These are phyloP conservation scores for Drosophila melanocephala DNA, from an alignment of 2,888 invertebrate species.

Conservation along the genomic window DNA sequence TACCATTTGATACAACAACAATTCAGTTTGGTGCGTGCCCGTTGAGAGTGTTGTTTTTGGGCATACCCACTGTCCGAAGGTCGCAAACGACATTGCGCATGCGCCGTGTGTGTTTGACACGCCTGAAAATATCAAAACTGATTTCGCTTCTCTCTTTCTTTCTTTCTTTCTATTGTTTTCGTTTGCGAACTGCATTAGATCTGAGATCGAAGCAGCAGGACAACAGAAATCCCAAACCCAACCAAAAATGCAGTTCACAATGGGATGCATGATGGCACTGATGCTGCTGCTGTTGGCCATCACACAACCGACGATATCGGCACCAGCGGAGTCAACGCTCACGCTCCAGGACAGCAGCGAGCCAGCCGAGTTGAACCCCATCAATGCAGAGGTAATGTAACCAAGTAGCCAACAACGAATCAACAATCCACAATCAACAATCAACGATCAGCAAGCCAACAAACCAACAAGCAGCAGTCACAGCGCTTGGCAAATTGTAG, in stretches of 20 bases:
- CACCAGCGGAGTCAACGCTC: slow-evolving; percentile 65
- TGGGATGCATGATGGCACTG: slow-evolving; percentile 63
- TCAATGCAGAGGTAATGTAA: slow-evolving; percentile 84
- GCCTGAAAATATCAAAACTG: slow-evolving; percentile 3
- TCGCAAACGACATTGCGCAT: slow-evolving; percentile 33
- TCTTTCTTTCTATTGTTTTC: background rate
- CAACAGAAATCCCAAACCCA: background rate
- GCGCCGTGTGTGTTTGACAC: slow-evolving; percentile 12
- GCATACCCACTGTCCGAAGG: slow-evolving; percentile 24
- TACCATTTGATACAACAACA: slow-evolving; percentile 22
- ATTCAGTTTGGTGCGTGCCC: slow-evolving; percentile 38
- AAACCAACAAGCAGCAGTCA: slow-evolving; percentile 7
- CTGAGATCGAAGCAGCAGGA: slow-evolving; percentile 7
- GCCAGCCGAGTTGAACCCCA: slow-evolving; percentile 81
- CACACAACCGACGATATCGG: slow-evolving; percentile 43
- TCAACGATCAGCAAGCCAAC: background rate
- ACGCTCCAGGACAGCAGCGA: slow-evolving; percentile 70
- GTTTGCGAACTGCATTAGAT: slow-evolving; percentile 5
- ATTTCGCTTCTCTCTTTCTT: slow-evolving; percentile 9
- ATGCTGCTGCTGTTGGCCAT: slow-evolving; percentile 54
- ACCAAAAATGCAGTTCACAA: slow-evolving; percentile 75
- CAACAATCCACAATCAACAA: background rate
- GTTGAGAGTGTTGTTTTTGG: slow-evolving; percentile 13
- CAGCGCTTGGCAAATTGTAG: background rate
- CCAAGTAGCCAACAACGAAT: slow-evolving; percentile 4